These are phyloP conservation scores for Pipra filicauda DNA, from an alignment of 2,113 vertebrate genomes.

Conservation along the genomic window DNA sequence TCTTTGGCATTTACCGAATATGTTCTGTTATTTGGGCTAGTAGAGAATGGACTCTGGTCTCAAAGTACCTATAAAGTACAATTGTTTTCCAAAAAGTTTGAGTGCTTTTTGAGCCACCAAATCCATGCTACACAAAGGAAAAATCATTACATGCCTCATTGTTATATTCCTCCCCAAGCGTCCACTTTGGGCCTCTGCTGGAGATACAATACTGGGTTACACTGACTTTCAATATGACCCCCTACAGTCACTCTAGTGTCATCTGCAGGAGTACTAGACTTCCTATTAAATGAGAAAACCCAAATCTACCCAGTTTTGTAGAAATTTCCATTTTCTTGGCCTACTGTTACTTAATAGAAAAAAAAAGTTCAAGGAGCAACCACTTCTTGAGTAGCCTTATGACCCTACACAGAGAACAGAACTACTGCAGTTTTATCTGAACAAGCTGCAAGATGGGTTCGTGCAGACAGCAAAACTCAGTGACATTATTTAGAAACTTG, in stretches of 20 bases:
- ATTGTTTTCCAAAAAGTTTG: neutral
- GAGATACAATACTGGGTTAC: neutral
- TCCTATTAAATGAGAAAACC: neutral
- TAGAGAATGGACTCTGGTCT: neutral
- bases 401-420: neutral
- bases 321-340: neutral
- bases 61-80: neutral
- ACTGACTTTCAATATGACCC: neutral
- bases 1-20: neutral
- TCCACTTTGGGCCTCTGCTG: neutral
- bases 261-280: neutral
- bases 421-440: neutral
- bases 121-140: neutral
- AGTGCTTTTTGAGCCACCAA: too few relatives aligned
- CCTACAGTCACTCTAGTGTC: neutral
- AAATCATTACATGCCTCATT: neutral
- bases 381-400: neutral
- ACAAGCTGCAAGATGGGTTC: neutral
- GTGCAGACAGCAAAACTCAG: neutral
- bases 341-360: neutral
- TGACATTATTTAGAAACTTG: neutral
- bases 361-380: neutral
- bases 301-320: neutral
- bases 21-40: neutral
- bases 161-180: neutral